Evolutionary conservation across 1,140 invertebrate genomes (phyloP).

Genomic region (Goniozus legneri): DNA sequence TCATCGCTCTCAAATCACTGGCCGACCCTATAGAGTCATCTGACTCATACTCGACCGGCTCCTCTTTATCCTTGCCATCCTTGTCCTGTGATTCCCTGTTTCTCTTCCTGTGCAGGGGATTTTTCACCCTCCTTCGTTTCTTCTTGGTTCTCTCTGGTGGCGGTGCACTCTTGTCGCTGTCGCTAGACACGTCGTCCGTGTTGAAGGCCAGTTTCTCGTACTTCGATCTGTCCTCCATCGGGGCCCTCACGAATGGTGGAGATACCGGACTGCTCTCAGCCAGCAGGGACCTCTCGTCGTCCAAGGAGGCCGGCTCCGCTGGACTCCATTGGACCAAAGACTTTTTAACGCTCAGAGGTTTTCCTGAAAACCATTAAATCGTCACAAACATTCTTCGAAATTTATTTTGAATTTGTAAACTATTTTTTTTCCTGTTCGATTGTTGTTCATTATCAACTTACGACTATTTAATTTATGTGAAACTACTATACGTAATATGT

Average conservation of each 20-base stretch:
- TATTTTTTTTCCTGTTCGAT: too few species aligned
- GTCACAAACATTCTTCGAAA: too few species aligned
- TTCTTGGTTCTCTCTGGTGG: constrained; percentile 37
- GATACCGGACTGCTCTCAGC: constrained; percentile 44
- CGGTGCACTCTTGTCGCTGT: constrained; percentile 53
- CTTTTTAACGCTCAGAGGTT: constrained; percentile 24
- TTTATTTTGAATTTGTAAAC: too few species aligned
- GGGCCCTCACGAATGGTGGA: constrained; percentile 61
- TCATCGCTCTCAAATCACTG: constrained; percentile 65
- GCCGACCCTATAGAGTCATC: constrained; percentile 75
- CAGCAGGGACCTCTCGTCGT: constrained; percentile 39
- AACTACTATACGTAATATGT: too few species aligned
- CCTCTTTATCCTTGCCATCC: constrained; percentile 13
- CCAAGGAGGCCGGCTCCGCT: constrained; percentile 11
- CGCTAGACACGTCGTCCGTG: constrained; percentile 60
- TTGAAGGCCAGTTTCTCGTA: constrained; percentile 71
- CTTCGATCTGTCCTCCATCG: constrained; percentile 72
- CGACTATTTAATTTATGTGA: too few species aligned
- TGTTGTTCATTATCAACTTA: too few species aligned
- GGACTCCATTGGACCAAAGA: constrained; percentile 37
- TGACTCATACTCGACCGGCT: constrained; percentile 44
- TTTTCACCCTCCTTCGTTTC: constrained; percentile 37
- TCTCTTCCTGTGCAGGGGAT: constrained; percentile 35
- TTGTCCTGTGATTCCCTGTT: constrained; percentile 18
- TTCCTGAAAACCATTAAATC: constrained; percentile 41